Base-by-base conservation (phyloP, 2,888 invertebrate species). In the Pherbina coryleti region DNA sequence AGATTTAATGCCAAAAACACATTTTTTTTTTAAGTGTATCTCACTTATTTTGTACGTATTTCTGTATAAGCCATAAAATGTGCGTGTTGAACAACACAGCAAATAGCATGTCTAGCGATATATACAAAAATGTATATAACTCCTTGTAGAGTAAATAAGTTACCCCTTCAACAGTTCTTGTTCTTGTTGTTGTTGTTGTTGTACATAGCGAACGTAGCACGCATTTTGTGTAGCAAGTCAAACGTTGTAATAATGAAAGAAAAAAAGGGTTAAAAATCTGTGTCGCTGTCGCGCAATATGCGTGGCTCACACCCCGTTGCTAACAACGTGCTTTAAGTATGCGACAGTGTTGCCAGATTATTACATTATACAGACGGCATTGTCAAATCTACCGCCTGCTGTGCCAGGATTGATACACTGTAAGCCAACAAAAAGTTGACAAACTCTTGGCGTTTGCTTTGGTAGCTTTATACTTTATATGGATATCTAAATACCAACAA, bases 251-350 rank as follows among this genome's bases (percentile, higher is more conserved):
- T 11, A 28, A 14, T 28, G 60, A 66, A n/a, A 11, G 14, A n/a
- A 28, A 66, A 64, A 74, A 74, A 74, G 74, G 74, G 74, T 74
- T 74, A 74, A 74, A 74, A 51, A 51, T 66, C 74, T 64, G 72
- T 72, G 55, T 37, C 60, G 72, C 72, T 19, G 37, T 14, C 57
- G 37, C 22, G 49, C 8, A 74, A 51, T 51, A 74, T 73, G 74
- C 74, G 74, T 64, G 51, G 64, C 74, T 25, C 49, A 64, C 31
- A 64, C 74, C n/a, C 64, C 28, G 34, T 34, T 19, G 19, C 19
- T 14, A 51, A 28, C 9, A 9, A 69, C 28, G 22, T 44, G 19
- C 37, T 22, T 5, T 31, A 37, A 19, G 11, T 66, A 34, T 19
- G 66, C 25, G 31, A 72, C 71, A 57, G 72, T 37, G 72, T 72